phyloP scores from a whole-genome alignment of 2,797 vertebrate genomes.

The Petrocephalus schoutedeni region DNA sequence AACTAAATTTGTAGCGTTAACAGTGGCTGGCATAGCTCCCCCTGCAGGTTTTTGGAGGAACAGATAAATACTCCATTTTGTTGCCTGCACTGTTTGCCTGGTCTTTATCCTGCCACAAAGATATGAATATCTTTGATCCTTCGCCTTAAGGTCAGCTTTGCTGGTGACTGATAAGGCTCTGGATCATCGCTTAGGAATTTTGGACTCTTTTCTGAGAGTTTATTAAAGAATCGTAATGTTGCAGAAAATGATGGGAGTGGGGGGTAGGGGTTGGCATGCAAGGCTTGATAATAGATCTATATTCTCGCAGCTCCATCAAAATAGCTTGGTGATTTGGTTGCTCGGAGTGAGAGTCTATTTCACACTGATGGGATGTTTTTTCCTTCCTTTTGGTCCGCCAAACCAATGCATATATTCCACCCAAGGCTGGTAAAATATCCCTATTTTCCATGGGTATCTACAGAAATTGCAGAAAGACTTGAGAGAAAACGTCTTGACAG shows the following conservation, averaged over 20 bases:
- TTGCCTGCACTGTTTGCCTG: slow-evolving; percentile 14
- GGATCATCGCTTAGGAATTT: slow-evolving; percentile 1
- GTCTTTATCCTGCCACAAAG: slow-evolving; percentile 17
- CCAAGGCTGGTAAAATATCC: neutral
- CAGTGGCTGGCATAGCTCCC: neutral
- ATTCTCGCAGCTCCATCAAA: neutral
- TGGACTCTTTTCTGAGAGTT: slow-evolving; percentile 13
- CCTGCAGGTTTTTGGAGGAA: slow-evolving; percentile 1
- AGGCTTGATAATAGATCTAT: slow-evolving; percentile 13
- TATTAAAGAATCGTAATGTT: slow-evolving; percentile 16
- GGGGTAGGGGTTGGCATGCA: neutral
- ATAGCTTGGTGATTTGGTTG: slow-evolving; percentile 20
- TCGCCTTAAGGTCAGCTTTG: slow-evolving; percentile 31
- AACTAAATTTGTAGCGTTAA: neutral
- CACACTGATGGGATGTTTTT: slow-evolving; percentile 18
- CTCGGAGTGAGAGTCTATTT: slow-evolving; percentile 17
- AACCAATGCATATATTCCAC: slow-evolving; percentile 12
- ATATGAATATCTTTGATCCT: slow-evolving; percentile 28
- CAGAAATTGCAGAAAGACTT: slow-evolving; percentile 16
- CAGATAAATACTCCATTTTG: slow-evolving; percentile 11
- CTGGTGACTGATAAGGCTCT: slow-evolving; percentile 14
- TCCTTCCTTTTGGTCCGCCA: neutral
- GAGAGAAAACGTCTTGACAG: neutral
- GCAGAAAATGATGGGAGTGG: neutral
- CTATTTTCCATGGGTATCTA: neutral